phyloP scores from a whole-genome alignment of 2,797 vertebrate genomes.

The Sebastes kiyomatsui region DNA sequence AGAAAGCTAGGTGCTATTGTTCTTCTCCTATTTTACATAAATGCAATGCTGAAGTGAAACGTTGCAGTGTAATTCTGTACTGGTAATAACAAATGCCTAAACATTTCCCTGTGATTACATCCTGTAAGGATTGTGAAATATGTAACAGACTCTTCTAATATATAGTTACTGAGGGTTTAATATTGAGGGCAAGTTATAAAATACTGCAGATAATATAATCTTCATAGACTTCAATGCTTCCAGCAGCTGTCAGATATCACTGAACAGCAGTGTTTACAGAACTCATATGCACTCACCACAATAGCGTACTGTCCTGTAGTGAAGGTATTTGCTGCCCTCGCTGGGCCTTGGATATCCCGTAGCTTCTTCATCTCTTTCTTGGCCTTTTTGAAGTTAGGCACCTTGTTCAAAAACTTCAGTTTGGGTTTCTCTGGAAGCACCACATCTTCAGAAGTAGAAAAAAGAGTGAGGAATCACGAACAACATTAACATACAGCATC shows the following conservation, averaged over 20 bases:
- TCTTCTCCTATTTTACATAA: not conserved
- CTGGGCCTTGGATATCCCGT: constrained; percentile 90
- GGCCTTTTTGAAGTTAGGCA: constrained; percentile 86
- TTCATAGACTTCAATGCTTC: not conserved
- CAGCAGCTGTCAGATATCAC: not conserved
- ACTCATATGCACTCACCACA: constrained; percentile 83
- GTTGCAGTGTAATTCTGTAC: not conserved
- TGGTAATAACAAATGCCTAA: not conserved
- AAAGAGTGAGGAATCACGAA: not conserved
- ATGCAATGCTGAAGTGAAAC: not conserved
- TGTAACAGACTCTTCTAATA: not conserved
- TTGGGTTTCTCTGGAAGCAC: constrained; percentile 87
- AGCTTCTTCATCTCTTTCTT: constrained; percentile 86
- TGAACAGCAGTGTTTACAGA: not conserved
- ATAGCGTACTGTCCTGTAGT: constrained; percentile 89
- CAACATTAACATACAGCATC: not conserved
- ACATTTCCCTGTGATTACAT: not conserved
- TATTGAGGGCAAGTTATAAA: not conserved
- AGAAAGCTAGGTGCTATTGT: no score
- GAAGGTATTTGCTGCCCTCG: constrained; percentile 79
- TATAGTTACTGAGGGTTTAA: not conserved
- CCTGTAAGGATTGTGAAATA: not conserved
- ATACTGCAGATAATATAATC: not conserved
- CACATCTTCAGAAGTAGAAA: constrained; percentile 71
- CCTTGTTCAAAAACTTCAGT: constrained; percentile 89